phyloP scores from a whole-genome alignment of 2,888 invertebrate genomes.

The Tetragonisca angustula region DNA sequence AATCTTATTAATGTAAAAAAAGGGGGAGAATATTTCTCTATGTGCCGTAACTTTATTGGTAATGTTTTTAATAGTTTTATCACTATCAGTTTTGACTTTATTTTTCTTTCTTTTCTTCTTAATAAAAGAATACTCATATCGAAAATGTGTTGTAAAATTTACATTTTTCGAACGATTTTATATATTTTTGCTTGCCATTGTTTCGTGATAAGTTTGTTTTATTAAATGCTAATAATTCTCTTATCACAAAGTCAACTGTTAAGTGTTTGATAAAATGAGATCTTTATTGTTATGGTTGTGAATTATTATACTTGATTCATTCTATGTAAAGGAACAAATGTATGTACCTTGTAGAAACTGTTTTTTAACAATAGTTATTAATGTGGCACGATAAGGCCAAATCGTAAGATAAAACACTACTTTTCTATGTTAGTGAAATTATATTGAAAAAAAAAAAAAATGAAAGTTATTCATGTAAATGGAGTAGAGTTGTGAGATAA shows the following conservation, averaged over 20 bases:
- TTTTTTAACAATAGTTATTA: conserved; percentile 46
- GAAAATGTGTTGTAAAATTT: not conserved
- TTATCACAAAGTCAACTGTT: conserved; percentile 32
- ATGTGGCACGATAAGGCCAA: conserved; percentile 35
- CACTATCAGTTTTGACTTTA: conserved; percentile 63
- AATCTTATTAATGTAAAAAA: conserved; percentile 59
- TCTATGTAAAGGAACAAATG: conserved; percentile 51
- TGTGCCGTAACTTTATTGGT: conserved; percentile 79
- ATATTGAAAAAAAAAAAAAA: conserved; percentile 25
- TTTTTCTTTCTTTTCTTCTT: conserved; percentile 39
- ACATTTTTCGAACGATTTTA: conserved; percentile 34
- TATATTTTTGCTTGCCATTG: conserved; percentile 48
- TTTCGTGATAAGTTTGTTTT: conserved; percentile 48
- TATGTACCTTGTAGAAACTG: conserved; percentile 66
- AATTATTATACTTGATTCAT: conserved; percentile 56
- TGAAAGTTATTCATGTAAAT: conserved; percentile 59
- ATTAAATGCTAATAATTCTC: conserved; percentile 26
- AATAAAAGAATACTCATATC: not conserved
- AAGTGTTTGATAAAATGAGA: conserved; percentile 38
- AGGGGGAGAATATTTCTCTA: conserved; percentile 79
- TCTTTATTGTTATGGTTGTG: conserved; percentile 66
- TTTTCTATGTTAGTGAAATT: conserved; percentile 62
- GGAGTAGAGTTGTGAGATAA: conserved; percentile 58
- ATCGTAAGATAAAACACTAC: conserved; percentile 56
- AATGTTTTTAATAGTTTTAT: conserved; percentile 69